These are phyloP conservation scores for Dromaius novaehollandiae DNA, from an alignment of 2,113 vertebrate species.

Conservation along the genomic window DNA sequence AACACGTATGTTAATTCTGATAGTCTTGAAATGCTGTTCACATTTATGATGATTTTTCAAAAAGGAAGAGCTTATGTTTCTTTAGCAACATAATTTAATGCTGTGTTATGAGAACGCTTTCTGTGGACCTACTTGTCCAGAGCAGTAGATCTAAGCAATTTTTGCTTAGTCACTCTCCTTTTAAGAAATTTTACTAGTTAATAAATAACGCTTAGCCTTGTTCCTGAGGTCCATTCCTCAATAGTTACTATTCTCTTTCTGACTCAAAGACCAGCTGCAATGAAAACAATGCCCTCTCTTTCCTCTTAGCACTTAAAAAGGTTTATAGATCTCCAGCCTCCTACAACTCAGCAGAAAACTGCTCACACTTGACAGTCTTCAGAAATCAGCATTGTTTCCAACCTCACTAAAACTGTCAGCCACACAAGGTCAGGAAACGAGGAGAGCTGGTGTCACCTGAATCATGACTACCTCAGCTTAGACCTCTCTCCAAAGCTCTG, in stretches of 20 bases:
- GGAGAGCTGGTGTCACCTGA: conserved; percentile 53
- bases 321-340: conserved; percentile 80
- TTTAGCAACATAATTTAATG: background rate
- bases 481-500: background rate
- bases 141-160: conserved; percentile 35
- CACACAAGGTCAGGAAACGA: conserved; percentile 68
- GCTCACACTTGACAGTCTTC: conserved; percentile 74
- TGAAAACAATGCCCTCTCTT: conserved; percentile 65
- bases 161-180: conserved; percentile 65
- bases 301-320: conserved; percentile 73
- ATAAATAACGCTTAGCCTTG: conserved; percentile 67
- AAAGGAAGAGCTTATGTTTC: background rate
- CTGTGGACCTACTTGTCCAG: background rate
- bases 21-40: background rate
- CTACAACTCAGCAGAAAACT: conserved; percentile 80
- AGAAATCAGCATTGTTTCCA: conserved; percentile 67
- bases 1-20: background rate
- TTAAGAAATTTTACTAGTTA: conserved; percentile 69
- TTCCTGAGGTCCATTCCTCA: conserved; percentile 30
- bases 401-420: conserved; percentile 57
- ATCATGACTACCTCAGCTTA: conserved; percentile 29
- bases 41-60: background rate
- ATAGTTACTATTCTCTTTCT: conserved; percentile 44
- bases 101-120: background rate
- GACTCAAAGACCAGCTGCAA: conserved; percentile 60